Conservation (phyloP, 2,797 vertebrate genomes). For the Ispidina lecontei region DNA sequence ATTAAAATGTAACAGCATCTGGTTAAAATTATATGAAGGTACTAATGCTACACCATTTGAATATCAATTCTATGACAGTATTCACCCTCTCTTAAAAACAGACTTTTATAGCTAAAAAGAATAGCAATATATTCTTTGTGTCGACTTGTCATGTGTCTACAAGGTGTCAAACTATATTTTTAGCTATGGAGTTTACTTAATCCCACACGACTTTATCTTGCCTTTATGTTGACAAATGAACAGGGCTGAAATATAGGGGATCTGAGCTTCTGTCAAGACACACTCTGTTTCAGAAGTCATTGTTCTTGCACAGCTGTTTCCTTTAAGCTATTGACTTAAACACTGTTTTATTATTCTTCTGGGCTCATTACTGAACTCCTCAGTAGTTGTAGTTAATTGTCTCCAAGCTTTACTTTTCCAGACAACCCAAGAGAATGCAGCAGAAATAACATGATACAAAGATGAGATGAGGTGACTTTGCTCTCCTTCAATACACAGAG, state of each 20-base stretch:
- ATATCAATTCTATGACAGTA: constrained; percentile 70
- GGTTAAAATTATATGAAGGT: constrained; percentile 57
- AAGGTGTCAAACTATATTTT: constrained; percentile 82
- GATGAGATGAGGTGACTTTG: not conserved
- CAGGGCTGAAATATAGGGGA: constrained; percentile 67
- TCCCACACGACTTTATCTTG: constrained; percentile 77
- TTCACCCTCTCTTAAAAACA: constrained; percentile 57
- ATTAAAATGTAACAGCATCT: constrained; percentile 50
- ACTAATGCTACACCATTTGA: constrained; percentile 60
- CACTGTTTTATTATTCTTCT: constrained; percentile 24
- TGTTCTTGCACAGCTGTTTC: constrained; percentile 58
- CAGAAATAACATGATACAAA: constrained; percentile 14
- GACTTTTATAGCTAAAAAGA: constrained; percentile 75
- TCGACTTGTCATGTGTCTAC: constrained; percentile 79
- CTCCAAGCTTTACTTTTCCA: constrained; percentile 26
- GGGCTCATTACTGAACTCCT: constrained; percentile 33
- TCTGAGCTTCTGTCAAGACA: constrained; percentile 71
- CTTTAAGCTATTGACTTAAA: constrained; percentile 61
- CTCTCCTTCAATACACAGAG: not conserved
- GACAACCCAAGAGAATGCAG: constrained; percentile 9
- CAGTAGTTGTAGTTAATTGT: constrained; percentile 37
- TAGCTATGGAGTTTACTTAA: constrained; percentile 78
- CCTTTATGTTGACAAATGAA: constrained; percentile 87
- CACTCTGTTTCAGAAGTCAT: constrained; percentile 58
- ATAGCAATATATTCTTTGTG: constrained; percentile 80